phyloP scores from a whole-genome alignment of 2,888 invertebrate species.

The Scaptomyza caliginosa region DNA sequence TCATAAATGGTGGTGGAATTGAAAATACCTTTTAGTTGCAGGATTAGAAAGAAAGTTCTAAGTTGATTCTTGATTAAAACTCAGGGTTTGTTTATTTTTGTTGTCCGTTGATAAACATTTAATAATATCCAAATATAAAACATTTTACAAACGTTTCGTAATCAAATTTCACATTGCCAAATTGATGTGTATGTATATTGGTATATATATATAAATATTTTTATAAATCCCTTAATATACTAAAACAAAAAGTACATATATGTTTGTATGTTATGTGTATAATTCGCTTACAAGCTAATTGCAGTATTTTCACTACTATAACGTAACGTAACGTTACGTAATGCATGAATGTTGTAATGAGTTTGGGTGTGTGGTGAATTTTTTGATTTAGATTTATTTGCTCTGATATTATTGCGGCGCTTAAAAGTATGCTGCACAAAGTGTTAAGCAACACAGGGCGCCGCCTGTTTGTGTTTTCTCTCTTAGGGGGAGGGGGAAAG shows the following conservation, averaged over 20 bases:
- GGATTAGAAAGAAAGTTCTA: no score
- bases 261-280: conserved; percentile 15
- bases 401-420: conserved; percentile 15
- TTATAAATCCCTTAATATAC: conserved; percentile 42
- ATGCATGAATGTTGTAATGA: conserved; percentile 18
- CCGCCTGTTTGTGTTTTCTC: neutral
- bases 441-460: neutral
- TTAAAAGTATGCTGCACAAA: conserved; percentile 32
- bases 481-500: neutral
- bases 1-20: neutral
- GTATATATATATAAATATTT: conserved; percentile 46
- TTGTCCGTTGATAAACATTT: conserved; percentile 69
- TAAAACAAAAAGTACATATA: conserved; percentile 37
- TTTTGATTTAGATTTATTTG: neutral
- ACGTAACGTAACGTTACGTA: conserved; percentile 18
- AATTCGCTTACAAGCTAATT: conserved; percentile 18
- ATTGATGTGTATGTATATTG: conserved; percentile 42
- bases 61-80: no score
- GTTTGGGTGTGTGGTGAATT: conserved; percentile 7
- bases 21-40: no score
- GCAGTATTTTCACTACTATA: conserved; percentile 10
- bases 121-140: conserved; percentile 75
- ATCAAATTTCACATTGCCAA: conserved; percentile 63
- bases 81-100: neutral
- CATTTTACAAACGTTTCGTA: conserved; percentile 69